Conservation (phyloP, 2,797 vertebrate species). For the Botia kubotai region DNA sequence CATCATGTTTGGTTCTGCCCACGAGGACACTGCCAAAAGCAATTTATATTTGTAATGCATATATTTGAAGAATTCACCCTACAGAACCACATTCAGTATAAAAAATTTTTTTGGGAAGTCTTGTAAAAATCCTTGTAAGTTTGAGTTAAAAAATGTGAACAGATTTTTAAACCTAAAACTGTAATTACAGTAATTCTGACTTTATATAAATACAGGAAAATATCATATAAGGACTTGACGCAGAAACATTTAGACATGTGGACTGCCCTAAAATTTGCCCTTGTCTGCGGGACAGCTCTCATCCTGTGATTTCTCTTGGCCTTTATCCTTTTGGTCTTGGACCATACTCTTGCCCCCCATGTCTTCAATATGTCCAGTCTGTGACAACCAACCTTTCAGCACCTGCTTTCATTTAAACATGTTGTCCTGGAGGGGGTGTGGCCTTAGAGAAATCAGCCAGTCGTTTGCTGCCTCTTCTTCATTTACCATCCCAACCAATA, state of each 20-base stretch:
- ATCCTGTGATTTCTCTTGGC: conserved; percentile 27
- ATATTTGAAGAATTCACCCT: not conserved
- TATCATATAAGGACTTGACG: no score
- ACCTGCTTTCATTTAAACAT: conserved; percentile 37
- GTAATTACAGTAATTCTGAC: no score
- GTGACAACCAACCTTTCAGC: conserved; percentile 42
- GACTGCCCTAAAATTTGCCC: conserved; percentile 69
- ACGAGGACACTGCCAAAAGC: conserved; percentile 72
- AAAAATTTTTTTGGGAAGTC: not conserved
- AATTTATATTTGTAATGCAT: not conserved
- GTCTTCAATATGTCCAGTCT: conserved; percentile 46
- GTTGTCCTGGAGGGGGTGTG: conserved; percentile 33
- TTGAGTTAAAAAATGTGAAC: no score
- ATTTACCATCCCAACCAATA: conserved; percentile 54
- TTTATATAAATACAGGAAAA: no score
- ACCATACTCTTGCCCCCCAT: conserved; percentile 58
- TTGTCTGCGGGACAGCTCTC: conserved; percentile 43
- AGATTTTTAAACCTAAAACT: no score
- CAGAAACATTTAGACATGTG: conserved; percentile 61
- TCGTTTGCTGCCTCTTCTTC: conserved; percentile 37
- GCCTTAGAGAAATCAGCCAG: conserved; percentile 33
- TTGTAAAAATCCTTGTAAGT: no score
- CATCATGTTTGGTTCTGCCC: not conserved
- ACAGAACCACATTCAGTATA: not conserved
- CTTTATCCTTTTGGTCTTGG: conserved; percentile 43